A percentile compares a stretch with the other conserved stretches of the same genome.
phyloP scores from a whole-genome alignment of 1,140 invertebrate species.

The Drosophila suzukii region DNA sequence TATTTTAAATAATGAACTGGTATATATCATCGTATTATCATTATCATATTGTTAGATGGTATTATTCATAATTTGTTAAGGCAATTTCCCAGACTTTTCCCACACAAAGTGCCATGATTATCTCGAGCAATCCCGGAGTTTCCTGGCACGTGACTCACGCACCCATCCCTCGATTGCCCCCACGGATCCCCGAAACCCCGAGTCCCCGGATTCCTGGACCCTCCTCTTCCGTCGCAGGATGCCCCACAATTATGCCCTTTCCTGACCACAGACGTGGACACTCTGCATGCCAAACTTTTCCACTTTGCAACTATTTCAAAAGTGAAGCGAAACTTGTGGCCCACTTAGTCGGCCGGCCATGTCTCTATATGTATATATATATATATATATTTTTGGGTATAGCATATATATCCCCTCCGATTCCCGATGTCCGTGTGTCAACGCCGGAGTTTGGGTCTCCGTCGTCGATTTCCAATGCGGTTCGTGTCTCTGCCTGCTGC shows the following conservation, averaged over 20 bases:
- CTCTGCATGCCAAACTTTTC: conserved; percentile 81
- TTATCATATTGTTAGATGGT: too few relatives aligned
- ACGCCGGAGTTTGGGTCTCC: conserved; percentile 40
- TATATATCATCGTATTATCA: too few relatives aligned
- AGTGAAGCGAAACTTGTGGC: conserved; percentile 75
- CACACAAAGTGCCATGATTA: conserved; percentile 14
- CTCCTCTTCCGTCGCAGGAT: conserved; percentile 9
- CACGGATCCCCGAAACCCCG: not conserved
- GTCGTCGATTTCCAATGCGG: conserved; percentile 75
- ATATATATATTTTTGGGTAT: conserved; percentile 7
- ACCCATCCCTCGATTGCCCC: not conserved
- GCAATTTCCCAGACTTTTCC: not conserved
- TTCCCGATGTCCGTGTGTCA: conserved; percentile 46
- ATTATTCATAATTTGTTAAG: not conserved
- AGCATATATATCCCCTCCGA: not conserved
- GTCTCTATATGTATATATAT: conserved; percentile 5
- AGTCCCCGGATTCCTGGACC: not conserved
- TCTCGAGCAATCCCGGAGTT: not conserved
- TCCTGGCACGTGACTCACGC: conserved; percentile 23
- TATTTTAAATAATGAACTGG: too few relatives aligned
- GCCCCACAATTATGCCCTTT: conserved; percentile 48
- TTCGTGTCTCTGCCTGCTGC: conserved; percentile 73
- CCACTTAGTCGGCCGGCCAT: conserved; percentile 16
- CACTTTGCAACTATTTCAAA: conserved; percentile 83
- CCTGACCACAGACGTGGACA: conserved; percentile 66